phyloP scores from a whole-genome alignment of 1,140 invertebrate species.

The Apis laboriosa region DNA sequence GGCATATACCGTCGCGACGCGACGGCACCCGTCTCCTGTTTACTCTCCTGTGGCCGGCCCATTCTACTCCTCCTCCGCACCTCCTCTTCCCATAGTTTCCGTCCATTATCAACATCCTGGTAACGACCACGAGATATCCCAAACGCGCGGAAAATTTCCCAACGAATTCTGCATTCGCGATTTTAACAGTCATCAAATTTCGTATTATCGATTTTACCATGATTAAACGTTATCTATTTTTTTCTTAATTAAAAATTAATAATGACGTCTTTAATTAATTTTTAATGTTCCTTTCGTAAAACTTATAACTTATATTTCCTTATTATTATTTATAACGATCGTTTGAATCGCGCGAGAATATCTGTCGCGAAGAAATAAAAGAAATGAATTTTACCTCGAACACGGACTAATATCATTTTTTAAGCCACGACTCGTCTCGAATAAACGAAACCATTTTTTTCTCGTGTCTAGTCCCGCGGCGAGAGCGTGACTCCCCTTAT shows the following conservation, averaged over 20 bases:
- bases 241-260: too few relatives aligned
- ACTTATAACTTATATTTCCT: too few relatives aligned
- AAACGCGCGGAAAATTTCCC: slow-evolving; percentile 32
- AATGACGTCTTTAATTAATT: too few relatives aligned
- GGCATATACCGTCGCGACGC: slow-evolving; percentile 62
- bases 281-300: too few relatives aligned
- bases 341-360: neutral
- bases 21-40: slow-evolving; percentile 71
- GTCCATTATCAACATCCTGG: slow-evolving; percentile 39
- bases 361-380: too few relatives aligned
- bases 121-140: slow-evolving; percentile 41
- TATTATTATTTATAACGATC: too few relatives aligned
- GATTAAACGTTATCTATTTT: too few relatives aligned
- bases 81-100: slow-evolving; percentile 24
- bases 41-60: slow-evolving; percentile 65
- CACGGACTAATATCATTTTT: neutral
- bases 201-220: neutral
- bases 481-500: neutral
- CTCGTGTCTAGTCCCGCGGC: neutral
- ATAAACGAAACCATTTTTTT: slow-evolving; percentile 9
- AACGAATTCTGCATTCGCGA: neutral
- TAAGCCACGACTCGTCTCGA: neutral
- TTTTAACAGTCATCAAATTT: slow-evolving; percentile 22
- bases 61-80: slow-evolving; percentile 30
- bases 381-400: neutral